Percentiles rank a stretch among this genome's conserved stretches.
phyloP scores from a whole-genome alignment of 2,797 vertebrate species.

The Lutjanus argentimaculatus region DNA sequence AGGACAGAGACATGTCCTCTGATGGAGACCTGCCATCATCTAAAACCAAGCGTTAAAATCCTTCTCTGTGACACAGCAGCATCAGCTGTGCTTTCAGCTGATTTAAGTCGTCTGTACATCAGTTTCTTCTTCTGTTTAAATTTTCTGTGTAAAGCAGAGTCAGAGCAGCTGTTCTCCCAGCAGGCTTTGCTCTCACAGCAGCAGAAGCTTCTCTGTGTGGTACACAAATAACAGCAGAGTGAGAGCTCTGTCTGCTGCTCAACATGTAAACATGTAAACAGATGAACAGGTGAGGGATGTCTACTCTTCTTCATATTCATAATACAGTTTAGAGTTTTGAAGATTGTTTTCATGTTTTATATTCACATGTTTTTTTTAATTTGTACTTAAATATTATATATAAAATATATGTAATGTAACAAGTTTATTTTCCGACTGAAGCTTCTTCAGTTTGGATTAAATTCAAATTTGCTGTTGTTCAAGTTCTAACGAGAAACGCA shows the following conservation, averaged over 20 bases:
- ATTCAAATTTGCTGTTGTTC: too few relatives aligned
- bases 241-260: background rate
- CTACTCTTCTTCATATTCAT: background rate
- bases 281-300: background rate
- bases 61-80: background rate
- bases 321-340: too few relatives aligned
- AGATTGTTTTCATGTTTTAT: too few relatives aligned
- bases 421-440: too few relatives aligned
- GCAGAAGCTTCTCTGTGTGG: background rate
- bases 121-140: slow-evolving; percentile 9
- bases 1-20: too few relatives aligned
- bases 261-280: background rate
- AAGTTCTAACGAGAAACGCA: too few relatives aligned
- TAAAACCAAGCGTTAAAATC: background rate
- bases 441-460: too few relatives aligned
- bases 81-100: background rate
- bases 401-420: too few relatives aligned
- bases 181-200: slow-evolving; percentile 15
- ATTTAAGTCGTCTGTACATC: background rate
- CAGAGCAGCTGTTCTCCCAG: slow-evolving; percentile 35
- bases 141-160: slow-evolving; percentile 3
- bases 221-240: slow-evolving; percentile 12
- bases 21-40: background rate
- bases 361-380: background rate
- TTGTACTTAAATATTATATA: background rate